phyloP scores from a whole-genome alignment of 2,888 invertebrate genomes.

The Lepeophtheirus nordmannii region DNA sequence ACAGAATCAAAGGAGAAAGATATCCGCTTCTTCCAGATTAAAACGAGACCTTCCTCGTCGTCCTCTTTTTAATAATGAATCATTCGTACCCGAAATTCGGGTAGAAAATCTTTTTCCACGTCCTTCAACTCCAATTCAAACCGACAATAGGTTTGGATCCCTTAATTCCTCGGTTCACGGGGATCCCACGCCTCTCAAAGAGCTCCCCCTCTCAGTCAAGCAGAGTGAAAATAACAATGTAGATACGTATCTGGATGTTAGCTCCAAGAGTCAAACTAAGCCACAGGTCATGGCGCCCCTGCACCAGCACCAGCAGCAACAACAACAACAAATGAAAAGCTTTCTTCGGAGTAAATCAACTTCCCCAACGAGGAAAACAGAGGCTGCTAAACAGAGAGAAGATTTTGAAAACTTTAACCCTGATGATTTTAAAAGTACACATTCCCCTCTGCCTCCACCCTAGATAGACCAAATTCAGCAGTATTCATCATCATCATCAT shows the following conservation, averaged over 20 bases:
- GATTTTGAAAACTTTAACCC: slow-evolving; percentile 21
- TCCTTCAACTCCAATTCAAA: background rate
- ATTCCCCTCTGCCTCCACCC: background rate
- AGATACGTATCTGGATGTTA: background rate
- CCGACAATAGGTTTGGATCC: background rate
- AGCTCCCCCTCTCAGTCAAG: background rate
- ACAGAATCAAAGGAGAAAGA: too few relatives aligned
- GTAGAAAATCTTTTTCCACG: background rate
- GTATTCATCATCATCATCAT: too few relatives aligned
- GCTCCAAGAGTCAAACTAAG: background rate
- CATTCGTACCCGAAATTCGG: background rate
- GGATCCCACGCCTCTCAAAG: slow-evolving; percentile 13
- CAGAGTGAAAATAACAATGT: slow-evolving; percentile 5
- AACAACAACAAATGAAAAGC: background rate
- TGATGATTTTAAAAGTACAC: background rate
- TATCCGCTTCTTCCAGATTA: too few relatives aligned
- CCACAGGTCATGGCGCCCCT: background rate
- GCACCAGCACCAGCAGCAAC: background rate
- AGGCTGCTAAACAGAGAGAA: slow-evolving; percentile 13
- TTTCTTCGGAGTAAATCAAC: slow-evolving; percentile 13
- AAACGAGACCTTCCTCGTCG: too few relatives aligned
- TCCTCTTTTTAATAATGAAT: too few relatives aligned
- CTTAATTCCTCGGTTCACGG: slow-evolving; percentile 8
- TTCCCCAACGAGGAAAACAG: slow-evolving; percentile 1
- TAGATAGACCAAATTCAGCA: too few relatives aligned